Percentiles rank a stretch among this genome's conserved stretches.
phyloP scores from a whole-genome alignment of 1,140 invertebrate species.

The Ostrea denselamellosa region DNA sequence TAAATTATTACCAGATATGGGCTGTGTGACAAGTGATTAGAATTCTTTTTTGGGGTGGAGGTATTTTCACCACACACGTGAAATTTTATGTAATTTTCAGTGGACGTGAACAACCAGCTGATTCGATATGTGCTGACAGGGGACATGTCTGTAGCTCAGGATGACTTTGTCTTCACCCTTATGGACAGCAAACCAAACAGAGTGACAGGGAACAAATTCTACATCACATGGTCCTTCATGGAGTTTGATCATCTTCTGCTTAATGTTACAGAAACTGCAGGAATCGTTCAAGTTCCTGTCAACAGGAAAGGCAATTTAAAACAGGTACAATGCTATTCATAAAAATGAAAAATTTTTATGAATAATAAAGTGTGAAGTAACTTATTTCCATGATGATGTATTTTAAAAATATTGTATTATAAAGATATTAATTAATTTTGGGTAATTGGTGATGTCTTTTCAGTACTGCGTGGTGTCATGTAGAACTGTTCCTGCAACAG shows the following conservation, averaged over 20 bases:
- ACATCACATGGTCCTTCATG: constrained; percentile 75
- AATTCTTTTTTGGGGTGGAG: too few species aligned
- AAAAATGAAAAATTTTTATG: too few species aligned
- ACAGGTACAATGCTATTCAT: constrained; percentile 63
- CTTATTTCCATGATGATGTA: too few species aligned
- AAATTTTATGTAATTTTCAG: constrained; percentile 61
- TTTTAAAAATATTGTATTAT: too few species aligned
- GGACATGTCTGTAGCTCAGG: constrained; percentile 60
- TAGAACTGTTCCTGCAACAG: constrained; percentile 65
- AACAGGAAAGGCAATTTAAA: constrained; percentile 74
- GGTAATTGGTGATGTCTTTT: not conserved
- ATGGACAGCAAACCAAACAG: constrained; percentile 74
- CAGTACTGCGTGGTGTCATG: constrained; percentile 73
- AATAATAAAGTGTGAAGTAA: too few species aligned
- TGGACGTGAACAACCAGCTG: constrained; percentile 71
- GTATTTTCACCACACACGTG: too few species aligned
- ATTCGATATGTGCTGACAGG: constrained; percentile 73
- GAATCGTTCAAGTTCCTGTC: constrained; percentile 73
- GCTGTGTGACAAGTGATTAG: not conserved
- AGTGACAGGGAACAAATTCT: constrained; percentile 72
- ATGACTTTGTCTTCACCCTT: constrained; percentile 76
- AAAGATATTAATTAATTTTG: too few species aligned
- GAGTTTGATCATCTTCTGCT: constrained; percentile 66
- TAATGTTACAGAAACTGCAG: constrained; percentile 73
- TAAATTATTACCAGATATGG: not conserved